Percentiles rank a stretch among this genome's conserved stretches.
These are phyloP conservation scores for Anseranas semipalmata DNA, from an alignment of 2,113 vertebrate genomes.

Conservation along the genomic window DNA sequence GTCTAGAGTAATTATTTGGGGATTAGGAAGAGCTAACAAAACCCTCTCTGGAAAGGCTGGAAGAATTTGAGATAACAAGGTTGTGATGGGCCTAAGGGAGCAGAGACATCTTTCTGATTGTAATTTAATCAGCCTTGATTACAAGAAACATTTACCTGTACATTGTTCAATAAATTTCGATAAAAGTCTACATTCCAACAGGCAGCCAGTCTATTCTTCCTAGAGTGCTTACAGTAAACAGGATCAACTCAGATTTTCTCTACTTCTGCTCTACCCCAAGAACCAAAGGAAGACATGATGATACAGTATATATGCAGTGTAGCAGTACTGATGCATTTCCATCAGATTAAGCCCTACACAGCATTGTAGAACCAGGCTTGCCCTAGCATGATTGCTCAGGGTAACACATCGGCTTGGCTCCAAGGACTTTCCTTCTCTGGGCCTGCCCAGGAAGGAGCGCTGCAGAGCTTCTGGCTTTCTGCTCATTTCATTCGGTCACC, in stretches of 20 bases:
- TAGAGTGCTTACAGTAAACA: not conserved
- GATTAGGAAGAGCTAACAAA: slow-evolving; percentile 75
- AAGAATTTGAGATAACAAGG: slow-evolving; percentile 73
- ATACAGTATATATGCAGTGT: not conserved
- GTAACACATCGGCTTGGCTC: not conserved
- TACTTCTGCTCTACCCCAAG: not conserved
- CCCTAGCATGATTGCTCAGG: not conserved
- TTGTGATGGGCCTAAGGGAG: slow-evolving; percentile 55
- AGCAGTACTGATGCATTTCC: not conserved
- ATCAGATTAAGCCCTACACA: not conserved
- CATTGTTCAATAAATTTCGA: slow-evolving; percentile 42
- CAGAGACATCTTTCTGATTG: slow-evolving; percentile 39
- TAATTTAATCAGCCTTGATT: slow-evolving; percentile 68
- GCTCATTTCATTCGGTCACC: not conserved
- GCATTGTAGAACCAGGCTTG: not conserved
- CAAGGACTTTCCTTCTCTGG: not conserved
- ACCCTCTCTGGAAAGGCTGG: slow-evolving; percentile 63
- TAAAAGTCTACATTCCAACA: slow-evolving; percentile 25
- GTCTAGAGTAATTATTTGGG: slow-evolving; percentile 73
- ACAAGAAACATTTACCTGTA: slow-evolving; percentile 59
- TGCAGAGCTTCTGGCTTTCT: not conserved
- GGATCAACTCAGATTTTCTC: not conserved
- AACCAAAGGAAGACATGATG: not conserved
- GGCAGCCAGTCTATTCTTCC: not conserved
- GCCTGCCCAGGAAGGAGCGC: not conserved